Evolutionary conservation across 2,888 invertebrate genomes (phyloP).

Genomic region (Drosophila putrida): DNA sequence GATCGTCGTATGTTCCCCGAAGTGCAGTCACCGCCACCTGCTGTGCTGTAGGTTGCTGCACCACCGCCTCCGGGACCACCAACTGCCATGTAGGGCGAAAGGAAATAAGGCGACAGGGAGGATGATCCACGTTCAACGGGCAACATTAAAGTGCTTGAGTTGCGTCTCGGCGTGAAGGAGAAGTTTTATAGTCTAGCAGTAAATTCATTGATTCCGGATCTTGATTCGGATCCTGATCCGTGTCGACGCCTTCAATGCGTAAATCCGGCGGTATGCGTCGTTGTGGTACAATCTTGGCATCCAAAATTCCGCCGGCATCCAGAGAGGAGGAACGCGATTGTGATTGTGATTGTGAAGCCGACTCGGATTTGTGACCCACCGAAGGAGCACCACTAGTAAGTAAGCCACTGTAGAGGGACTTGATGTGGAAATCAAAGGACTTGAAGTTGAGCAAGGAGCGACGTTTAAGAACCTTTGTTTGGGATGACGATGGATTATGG

Average conservation of each 20-base stretch:
- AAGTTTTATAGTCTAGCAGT: conserved; percentile 82
- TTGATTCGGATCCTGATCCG: conserved; percentile 55
- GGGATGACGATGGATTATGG: conserved; percentile 12
- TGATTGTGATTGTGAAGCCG: conserved; percentile 36
- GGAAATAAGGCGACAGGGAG: conserved; percentile 82
- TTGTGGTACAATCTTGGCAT: background rate
- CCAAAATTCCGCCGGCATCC: conserved; percentile 24
- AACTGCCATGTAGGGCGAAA: conserved; percentile 77
- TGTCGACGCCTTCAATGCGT: conserved; percentile 83
- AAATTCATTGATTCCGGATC: conserved; percentile 76
- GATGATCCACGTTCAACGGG: conserved; percentile 66
- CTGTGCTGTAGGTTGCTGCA: background rate
- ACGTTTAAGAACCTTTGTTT: conserved; percentile 33
- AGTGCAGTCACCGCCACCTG: conserved; percentile 35
- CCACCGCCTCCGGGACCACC: conserved; percentile 4
- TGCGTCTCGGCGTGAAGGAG: conserved; percentile 81
- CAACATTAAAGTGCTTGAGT: conserved; percentile 77
- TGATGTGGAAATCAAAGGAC: conserved; percentile 85
- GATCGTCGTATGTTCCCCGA: conserved; percentile 83
- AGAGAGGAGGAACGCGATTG: conserved; percentile 54
- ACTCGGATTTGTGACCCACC: conserved; percentile 33
- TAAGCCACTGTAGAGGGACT: conserved; percentile 84
- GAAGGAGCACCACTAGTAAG: conserved; percentile 40
- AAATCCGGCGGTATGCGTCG: conserved; percentile 83
- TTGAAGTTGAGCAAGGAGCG: conserved; percentile 84